Evolutionary conservation across 2,888 invertebrate species (phyloP).

Genomic region (Heliconius erato): DNA sequence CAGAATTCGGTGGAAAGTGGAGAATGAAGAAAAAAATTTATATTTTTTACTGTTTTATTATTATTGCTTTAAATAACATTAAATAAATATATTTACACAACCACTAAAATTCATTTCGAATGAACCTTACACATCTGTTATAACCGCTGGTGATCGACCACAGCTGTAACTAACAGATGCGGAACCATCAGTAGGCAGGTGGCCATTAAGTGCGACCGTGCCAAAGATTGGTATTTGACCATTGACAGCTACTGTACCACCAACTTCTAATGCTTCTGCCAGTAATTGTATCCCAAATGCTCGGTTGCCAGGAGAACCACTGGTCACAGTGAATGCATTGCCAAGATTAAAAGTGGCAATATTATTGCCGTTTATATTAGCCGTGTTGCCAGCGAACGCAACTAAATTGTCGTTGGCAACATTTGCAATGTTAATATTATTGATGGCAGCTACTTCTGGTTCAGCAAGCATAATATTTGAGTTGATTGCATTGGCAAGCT

Average conservation of each 20-base stretch:
- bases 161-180: conserved; percentile 65
- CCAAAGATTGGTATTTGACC: conserved; percentile 71
- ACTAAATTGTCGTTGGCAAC: conserved; percentile 43
- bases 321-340: conserved; percentile 55
- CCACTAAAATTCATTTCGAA: not conserved
- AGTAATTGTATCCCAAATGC: conserved; percentile 64
- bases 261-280: conserved; percentile 68
- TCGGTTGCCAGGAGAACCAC: conserved; percentile 56
- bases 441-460: conserved; percentile 34
- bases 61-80: not conserved
- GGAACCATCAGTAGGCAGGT: conserved; percentile 65
- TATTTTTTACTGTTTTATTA: not conserved
- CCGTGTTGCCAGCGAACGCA: conserved; percentile 48
- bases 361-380: conserved; percentile 54
- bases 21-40: too few relatives aligned
- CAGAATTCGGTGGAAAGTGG: too few relatives aligned
- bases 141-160: conserved; percentile 35
- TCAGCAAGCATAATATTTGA: conserved; percentile 42
- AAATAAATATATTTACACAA: conserved; percentile 15
- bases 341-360: conserved; percentile 57
- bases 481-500: conserved; percentile 36
- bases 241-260: conserved; percentile 65
- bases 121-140: not conserved
- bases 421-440: conserved; percentile 41
- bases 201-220: conserved; percentile 65